Conservation (phyloP, 2,797 vertebrate species). For the Lepilemur ruficaudatus region DNA sequence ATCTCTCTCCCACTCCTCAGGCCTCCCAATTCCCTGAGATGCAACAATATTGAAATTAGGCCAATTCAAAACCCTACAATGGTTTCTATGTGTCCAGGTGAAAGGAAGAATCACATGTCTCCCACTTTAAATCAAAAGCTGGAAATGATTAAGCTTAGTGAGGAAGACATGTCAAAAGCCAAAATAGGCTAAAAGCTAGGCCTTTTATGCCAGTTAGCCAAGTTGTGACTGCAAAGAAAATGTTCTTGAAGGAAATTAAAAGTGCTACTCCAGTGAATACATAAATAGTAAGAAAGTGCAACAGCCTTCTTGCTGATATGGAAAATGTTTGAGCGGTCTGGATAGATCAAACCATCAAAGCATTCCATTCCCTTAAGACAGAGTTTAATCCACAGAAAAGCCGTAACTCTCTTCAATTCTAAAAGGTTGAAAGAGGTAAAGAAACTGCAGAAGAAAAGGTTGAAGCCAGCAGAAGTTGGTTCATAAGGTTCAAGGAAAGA, state of each 20-base stretch:
- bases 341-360: not conserved
- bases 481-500: no score
- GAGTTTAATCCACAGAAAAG: no score
- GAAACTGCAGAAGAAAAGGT: no score
- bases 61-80: not conserved
- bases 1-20: not conserved
- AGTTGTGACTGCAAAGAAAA: not conserved
- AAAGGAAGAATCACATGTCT: not conserved
- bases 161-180: not conserved
- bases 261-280: not conserved
- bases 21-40: not conserved
- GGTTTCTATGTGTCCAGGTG: not conserved
- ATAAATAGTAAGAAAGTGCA: not conserved
- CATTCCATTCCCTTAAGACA: no score
- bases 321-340: not conserved
- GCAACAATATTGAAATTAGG: not conserved
- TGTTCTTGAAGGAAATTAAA: not conserved
- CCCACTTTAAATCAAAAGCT: not conserved
- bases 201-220: not conserved
- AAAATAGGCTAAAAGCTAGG: not conserved
- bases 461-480: no score
- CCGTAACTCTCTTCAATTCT: no score
- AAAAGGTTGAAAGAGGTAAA: no score
- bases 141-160: not conserved
- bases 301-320: not conserved